Conservation (phyloP, 1,140 invertebrate genomes). For the Rhysida immarginata region DNA sequence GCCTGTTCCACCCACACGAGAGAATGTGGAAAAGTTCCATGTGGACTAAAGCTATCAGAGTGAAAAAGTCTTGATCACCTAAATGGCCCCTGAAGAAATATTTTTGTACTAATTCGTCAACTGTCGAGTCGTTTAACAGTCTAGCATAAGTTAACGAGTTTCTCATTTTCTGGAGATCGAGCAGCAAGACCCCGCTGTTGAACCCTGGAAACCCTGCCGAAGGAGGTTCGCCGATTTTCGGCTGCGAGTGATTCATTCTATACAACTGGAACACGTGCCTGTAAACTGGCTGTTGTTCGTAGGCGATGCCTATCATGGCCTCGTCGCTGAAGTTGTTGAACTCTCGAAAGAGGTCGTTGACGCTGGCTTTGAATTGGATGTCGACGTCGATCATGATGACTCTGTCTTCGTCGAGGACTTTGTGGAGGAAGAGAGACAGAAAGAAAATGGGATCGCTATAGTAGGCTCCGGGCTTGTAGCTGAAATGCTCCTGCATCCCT, state of each 20-base stretch:
- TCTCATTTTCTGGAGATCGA: slow-evolving; percentile 52
- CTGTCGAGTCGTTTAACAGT: slow-evolving; percentile 37
- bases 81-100: slow-evolving; percentile 59
- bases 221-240: slow-evolving; percentile 40
- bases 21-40: slow-evolving; percentile 56
- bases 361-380: slow-evolving; percentile 54
- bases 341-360: slow-evolving; percentile 46
- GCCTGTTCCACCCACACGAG: slow-evolving; percentile 68
- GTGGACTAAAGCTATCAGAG: slow-evolving; percentile 52
- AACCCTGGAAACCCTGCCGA: slow-evolving; percentile 53
- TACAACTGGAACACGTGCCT: slow-evolving; percentile 56
- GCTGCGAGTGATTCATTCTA: slow-evolving; percentile 41
- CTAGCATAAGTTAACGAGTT: slow-evolving; percentile 41
- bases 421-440: slow-evolving; percentile 55
- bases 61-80: slow-evolving; percentile 79
- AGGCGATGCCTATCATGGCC: slow-evolving; percentile 55
- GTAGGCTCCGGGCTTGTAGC: slow-evolving; percentile 56
- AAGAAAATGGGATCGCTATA: slow-evolving; percentile 71
- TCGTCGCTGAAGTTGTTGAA: slow-evolving; percentile 45
- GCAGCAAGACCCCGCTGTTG: slow-evolving; percentile 63
- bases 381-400: slow-evolving; percentile 65
- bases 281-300: slow-evolving; percentile 66
- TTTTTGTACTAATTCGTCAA: slow-evolving; percentile 45
- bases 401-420: slow-evolving; percentile 43
- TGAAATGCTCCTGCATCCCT: slow-evolving; percentile 56